phyloP scores from a whole-genome alignment of 2,113 vertebrate species.

The Rhinolophus ferrumequinum region DNA sequence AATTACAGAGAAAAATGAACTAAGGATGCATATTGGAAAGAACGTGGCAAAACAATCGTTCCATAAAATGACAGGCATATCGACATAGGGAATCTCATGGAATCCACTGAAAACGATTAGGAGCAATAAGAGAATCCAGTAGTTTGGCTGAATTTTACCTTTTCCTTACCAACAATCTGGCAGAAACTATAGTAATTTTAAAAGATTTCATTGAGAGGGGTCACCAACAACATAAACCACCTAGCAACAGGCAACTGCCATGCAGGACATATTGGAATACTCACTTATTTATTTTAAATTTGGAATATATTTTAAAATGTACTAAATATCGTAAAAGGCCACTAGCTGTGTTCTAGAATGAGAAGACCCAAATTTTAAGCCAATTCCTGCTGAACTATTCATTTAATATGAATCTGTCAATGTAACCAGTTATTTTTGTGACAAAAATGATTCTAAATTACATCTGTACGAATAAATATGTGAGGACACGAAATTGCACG shows the following conservation, averaged over 20 bases:
- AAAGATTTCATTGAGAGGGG: not conserved
- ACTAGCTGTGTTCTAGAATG: not conserved
- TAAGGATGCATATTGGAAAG: not conserved
- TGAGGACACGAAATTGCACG: not conserved
- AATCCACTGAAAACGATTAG: not conserved
- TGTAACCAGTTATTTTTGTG: not conserved
- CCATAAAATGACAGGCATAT: not conserved
- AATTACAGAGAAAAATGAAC: slow-evolving; percentile 40
- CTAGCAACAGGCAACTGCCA: not conserved
- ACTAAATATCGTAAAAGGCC: not conserved
- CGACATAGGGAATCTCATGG: not conserved
- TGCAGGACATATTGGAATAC: not conserved
- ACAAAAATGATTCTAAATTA: slow-evolving; percentile 32
- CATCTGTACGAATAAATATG: not conserved
- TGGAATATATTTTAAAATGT: not conserved
- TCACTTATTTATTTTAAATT: no score
- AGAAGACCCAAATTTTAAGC: not conserved
- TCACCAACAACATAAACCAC: not conserved
- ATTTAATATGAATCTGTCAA: not conserved
- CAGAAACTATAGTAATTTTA: not conserved
- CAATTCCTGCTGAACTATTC: not conserved
- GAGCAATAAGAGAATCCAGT: not conserved
- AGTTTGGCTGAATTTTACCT: not conserved
- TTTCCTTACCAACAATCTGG: not conserved
- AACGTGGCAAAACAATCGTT: not conserved